Conservation (phyloP, 1,140 invertebrate species). For the Lepeophtheirus salmonis region DNA sequence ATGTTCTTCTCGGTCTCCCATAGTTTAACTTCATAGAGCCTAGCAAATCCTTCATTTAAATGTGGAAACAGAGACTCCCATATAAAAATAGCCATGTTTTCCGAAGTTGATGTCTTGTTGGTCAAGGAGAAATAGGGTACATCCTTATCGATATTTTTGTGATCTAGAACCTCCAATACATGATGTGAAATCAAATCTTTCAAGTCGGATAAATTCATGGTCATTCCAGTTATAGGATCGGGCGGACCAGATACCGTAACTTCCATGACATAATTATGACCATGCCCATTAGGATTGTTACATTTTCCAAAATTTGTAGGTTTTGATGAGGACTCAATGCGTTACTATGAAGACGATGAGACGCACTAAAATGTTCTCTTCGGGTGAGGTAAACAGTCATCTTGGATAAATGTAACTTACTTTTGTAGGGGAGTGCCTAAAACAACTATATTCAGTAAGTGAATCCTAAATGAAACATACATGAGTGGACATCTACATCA, state of each 20-base stretch:
- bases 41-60: constrained; percentile 35
- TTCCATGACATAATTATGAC: constrained; percentile 89
- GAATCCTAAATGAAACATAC: no score
- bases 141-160: constrained; percentile 74
- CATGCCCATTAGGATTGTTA: constrained; percentile 87
- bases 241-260: constrained; percentile 71
- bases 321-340: constrained; percentile 58
- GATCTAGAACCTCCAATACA: constrained; percentile 66
- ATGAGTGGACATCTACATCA: no score
- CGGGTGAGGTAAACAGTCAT: constrained; percentile 31
- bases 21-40: constrained; percentile 80
- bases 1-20: constrained; percentile 94
- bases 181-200: constrained; percentile 62
- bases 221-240: constrained; percentile 75
- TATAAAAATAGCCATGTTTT: constrained; percentile 79
- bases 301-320: constrained; percentile 65
- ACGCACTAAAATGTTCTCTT: constrained; percentile 35
- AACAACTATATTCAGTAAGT: no score
- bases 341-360: constrained; percentile 36
- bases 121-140: constrained; percentile 1
- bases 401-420: background rate
- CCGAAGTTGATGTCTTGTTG: constrained; percentile 54
- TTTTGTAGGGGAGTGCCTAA: no score
- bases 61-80: constrained; percentile 54
- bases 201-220: constrained; percentile 76